Evolutionary conservation across 2,888 invertebrate species (phyloP), one percentile per base, ranked within the genome.

Genomic region (Abrostola tripartita): DNA sequence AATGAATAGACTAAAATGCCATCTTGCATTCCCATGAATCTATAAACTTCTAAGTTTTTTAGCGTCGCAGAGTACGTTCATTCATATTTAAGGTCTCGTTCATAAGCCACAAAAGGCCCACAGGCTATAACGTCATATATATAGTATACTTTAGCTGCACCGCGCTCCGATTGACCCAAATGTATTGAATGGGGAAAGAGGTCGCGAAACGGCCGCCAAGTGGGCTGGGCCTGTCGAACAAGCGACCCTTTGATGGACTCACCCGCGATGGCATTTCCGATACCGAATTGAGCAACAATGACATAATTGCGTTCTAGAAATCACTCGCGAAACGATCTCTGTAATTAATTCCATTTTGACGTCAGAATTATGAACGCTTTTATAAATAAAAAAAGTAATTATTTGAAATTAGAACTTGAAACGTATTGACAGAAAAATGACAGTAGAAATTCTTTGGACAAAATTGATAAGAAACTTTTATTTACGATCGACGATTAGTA

Each of bases 131-230:
- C 14, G 56, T 66, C 64, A 66, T 66, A 66, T 69, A 77, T 72
- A 75, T 67, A 53, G 51, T 52, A 69, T 67, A 60, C 69, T 78
- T 69, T 67, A 68, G 73, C 71, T 77, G 74, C 77, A 75, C 65
- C 71, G 64, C 70, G 82, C 54, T 58, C 62, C 82, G 84, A 88
- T 86, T 89, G 90, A 90, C 90, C 89, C 80, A 87, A 87, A 90
- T 89, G 79, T 77, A 74, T 65, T 82, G 82, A 86, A 88, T 83
- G 79, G 79, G 67, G 74, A 85, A 81, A 74, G 79, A 83, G 86
- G 85, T 81, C 85, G 79, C 73, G 71, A 71, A 74, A 65, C 67
- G 71, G 50, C 62, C 52, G 61, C 62, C 54, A 69, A 79, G 69
- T 67, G 74, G 79, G 81, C 74, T 81, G 76, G 82, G 80, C 76